Base-by-base conservation (phyloP, 2,888 invertebrate genomes). In the Stenodera caucasica region DNA sequence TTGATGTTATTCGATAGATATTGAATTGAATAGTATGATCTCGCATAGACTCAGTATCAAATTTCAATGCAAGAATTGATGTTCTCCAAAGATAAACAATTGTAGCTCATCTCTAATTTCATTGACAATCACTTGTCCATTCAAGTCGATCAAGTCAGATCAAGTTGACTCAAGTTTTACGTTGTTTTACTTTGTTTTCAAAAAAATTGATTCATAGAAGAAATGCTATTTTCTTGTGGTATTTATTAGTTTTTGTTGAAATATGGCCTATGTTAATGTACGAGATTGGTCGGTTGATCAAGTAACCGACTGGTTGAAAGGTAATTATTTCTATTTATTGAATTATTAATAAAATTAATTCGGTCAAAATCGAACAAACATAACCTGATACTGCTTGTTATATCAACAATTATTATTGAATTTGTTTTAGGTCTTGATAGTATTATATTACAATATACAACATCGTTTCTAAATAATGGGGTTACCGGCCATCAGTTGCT, bases 231-330 rank as follows among this genome's bases (percentile, higher is more conserved):
- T 12, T 23, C 9, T 1, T 45, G 18, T 45, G 5, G 1, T 4
- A 12, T 21, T 45, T n/a, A 2, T 12, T n/a, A 6, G 23, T 23
- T 23, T 23, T 12, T 5, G 21, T 11, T 8, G 0, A 23, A 45
- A 12, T 23, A 91, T 91, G 91, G 90, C 91, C 77, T 90, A 90
- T 80, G 90, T 91, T 73, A 90, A 90, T 81, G 91, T 94, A 73
- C 90, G 89, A 72, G 94, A 94, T 82, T 94, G 94, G 94, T 88
- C 91, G 72, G 90, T 91, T 59, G 92, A 93, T 76, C 92, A 94
- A 85, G 94, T 94, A 71, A 91, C 90, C 69, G 93, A 94, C 78
- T 94, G 94, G 94, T 81, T 94, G 70, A 89, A 90, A 88, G 94
- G 94, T 93, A 82, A 63, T 74, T 74, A 67, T 67, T 58, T 64